phyloP scores from a whole-genome alignment of 2,888 invertebrate species.

The Phrixothrix hirtus region DNA sequence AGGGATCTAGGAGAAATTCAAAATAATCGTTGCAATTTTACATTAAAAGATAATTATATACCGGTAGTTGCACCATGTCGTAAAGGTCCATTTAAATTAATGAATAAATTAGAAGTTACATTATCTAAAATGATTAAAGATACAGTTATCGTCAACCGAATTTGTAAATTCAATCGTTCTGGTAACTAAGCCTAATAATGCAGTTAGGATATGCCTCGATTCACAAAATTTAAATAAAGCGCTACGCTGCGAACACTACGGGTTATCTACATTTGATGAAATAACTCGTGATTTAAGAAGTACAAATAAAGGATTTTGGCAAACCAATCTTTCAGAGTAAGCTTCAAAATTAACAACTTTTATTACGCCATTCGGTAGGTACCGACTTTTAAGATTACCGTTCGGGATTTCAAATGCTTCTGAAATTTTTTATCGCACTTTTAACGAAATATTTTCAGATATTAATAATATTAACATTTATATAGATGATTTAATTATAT shows the following conservation, averaged over 20 bases:
- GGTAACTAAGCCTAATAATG: neutral
- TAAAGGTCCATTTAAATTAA: neutral
- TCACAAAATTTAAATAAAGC: no score
- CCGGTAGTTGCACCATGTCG: neutral
- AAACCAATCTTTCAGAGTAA: neutral
- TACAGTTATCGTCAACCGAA: neutral
- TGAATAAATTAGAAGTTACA: neutral
- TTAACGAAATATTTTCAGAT: neutral
- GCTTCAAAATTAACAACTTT: neutral
- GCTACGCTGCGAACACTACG: neutral
- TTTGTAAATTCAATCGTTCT: constrained; percentile 1
- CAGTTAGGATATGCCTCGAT: neutral
- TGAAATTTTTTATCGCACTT: neutral
- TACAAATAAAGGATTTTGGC: neutral
- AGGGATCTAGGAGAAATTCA: neutral
- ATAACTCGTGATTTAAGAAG: neutral
- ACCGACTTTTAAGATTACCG: neutral
- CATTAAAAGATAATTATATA: neutral
- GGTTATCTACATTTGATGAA: neutral
- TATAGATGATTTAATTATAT: no score
- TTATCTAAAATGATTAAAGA: neutral
- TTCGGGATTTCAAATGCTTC: constrained; percentile 3
- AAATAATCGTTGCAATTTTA: neutral
- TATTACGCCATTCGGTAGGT: neutral
- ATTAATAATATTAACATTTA: no score